Conservation (phyloP, 2,888 invertebrate genomes). For the Andrena fulva region DNA sequence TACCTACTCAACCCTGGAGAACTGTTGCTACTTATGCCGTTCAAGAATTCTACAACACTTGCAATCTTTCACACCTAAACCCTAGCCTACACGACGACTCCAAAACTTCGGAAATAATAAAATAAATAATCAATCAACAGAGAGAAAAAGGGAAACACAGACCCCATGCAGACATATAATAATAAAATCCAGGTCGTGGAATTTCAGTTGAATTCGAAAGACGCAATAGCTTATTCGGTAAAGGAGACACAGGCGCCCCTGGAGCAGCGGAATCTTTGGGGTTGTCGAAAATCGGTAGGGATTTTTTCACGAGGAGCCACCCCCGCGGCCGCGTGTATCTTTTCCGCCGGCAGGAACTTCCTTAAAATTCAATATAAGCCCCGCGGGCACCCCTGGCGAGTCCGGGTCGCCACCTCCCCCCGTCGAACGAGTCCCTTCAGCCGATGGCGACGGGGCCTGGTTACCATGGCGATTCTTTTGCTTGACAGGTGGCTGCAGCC, state of each 20-base stretch:
- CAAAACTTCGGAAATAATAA: no score
- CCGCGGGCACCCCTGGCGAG: slow-evolving; percentile 70
- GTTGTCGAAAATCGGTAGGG: slow-evolving; percentile 10
- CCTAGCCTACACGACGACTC: no score
- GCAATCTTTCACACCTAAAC: not conserved
- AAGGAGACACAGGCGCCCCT: not conserved
- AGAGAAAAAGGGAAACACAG: no score
- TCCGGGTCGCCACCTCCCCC: slow-evolving; percentile 74
- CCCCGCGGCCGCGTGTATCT: slow-evolving; percentile 53
- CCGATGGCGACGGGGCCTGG: slow-evolving; percentile 76
- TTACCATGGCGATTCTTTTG: slow-evolving; percentile 84
- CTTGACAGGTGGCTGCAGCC: slow-evolving; percentile 81
- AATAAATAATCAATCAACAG: no score
- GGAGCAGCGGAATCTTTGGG: not conserved
- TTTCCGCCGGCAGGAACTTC: slow-evolving; percentile 72
- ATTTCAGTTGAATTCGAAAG: not conserved
- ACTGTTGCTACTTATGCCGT: not conserved
- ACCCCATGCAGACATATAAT: no score
- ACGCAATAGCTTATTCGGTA: not conserved
- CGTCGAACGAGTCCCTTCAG: slow-evolving; percentile 70
- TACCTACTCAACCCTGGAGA: not conserved
- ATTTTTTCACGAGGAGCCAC: slow-evolving; percentile 16
- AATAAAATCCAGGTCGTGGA: not conserved
- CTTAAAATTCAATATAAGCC: slow-evolving; percentile 81
- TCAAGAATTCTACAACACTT: no score